Evolutionary conservation across 2,113 vertebrate genomes (phyloP).

Genomic region (Corvus hawaiiensis): DNA sequence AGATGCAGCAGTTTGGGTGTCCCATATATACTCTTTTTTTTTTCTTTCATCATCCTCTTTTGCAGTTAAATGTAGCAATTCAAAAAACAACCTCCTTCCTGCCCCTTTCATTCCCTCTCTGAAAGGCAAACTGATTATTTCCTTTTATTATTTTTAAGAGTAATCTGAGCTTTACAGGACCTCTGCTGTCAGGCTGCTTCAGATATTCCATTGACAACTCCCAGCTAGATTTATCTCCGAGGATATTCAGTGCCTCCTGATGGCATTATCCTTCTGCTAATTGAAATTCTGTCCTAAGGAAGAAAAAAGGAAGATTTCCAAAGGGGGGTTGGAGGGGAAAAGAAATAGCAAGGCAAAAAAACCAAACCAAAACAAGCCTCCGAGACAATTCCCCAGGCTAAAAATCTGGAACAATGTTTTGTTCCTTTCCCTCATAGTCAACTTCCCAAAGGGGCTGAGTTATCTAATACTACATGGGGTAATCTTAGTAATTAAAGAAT

Average conservation of each 20-base stretch:
- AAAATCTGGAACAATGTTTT: background rate
- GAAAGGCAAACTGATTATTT: background rate
- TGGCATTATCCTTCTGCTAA: constrained; percentile 19
- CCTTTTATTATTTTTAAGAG: background rate
- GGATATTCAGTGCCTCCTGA: background rate
- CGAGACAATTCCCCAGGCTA: background rate
- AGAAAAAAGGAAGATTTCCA: background rate
- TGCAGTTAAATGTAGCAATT: background rate
- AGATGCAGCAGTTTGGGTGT: background rate
- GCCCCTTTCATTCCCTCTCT: background rate
- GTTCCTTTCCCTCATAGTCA: background rate
- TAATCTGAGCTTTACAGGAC: background rate
- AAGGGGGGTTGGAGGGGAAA: background rate
- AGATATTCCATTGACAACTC: constrained; percentile 6
- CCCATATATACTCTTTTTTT: background rate
- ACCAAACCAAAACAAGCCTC: background rate
- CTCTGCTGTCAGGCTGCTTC: background rate
- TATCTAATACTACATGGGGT: background rate
- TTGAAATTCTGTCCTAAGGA: constrained; percentile 22
- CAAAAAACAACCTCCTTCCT: background rate
- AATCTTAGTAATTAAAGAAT: background rate
- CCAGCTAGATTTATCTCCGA: background rate
- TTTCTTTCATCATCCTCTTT: background rate
- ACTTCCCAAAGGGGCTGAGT: background rate
- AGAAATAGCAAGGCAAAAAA: background rate